Percentiles rank a stretch among this genome's conserved stretches.
phyloP scores from a whole-genome alignment of 2,888 invertebrate species.

The Dryobotodes eremita region DNA sequence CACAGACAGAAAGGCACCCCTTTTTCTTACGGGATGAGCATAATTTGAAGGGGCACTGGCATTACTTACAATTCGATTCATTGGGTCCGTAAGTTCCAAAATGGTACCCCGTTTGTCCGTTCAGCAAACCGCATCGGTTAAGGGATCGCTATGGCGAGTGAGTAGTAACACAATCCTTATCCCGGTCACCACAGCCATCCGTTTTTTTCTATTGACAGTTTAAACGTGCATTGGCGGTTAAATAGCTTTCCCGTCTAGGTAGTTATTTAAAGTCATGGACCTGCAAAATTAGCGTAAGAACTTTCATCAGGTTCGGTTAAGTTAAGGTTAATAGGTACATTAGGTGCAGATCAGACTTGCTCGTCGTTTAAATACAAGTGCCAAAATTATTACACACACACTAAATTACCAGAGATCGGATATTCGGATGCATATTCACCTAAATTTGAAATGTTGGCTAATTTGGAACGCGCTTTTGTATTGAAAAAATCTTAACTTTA shows the following conservation, averaged over 20 bases:
- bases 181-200: constrained; percentile 29
- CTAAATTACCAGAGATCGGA: too few relatives aligned
- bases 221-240: constrained; percentile 41
- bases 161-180: constrained; percentile 49
- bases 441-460: too few relatives aligned
- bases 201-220: constrained; percentile 47
- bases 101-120: constrained; percentile 23
- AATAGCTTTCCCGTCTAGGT: constrained; percentile 16
- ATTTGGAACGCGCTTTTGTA: too few relatives aligned
- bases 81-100: constrained; percentile 45
- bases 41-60: constrained; percentile 39
- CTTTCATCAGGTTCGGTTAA: not conserved
- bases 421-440: too few relatives aligned
- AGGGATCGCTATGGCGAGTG: constrained; percentile 32
- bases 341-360: not conserved
- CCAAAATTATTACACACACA: not conserved
- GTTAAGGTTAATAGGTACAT: constrained; percentile 7
- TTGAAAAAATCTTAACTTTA: too few relatives aligned
- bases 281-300: constrained; percentile 20
- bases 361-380: not conserved
- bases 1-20: constrained; percentile 37
- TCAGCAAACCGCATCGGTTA: constrained; percentile 38
- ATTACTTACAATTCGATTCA: constrained; percentile 45
- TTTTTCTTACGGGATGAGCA: constrained; percentile 48
- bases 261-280: constrained; percentile 13